phyloP scores from a whole-genome alignment of 2,797 vertebrate genomes.

The Limnodromus scolopaceus region DNA sequence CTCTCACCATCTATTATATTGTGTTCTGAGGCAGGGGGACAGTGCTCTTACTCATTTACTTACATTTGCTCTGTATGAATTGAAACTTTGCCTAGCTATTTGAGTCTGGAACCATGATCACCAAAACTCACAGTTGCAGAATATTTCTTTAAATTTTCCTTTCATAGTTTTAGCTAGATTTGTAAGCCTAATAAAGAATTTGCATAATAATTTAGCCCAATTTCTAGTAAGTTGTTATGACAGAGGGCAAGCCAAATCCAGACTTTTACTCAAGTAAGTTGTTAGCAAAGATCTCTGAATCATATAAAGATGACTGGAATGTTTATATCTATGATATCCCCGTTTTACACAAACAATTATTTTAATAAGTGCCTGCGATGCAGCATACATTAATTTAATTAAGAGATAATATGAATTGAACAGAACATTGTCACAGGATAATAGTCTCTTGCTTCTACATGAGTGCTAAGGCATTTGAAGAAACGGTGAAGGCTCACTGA shows the following conservation, averaged over 20 bases:
- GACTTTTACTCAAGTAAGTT: background rate
- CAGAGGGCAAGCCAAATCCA: background rate
- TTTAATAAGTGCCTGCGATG: background rate
- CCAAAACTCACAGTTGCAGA: background rate
- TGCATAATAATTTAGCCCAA: background rate
- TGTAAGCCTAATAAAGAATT: background rate
- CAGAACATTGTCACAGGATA: background rate
- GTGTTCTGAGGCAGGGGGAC: background rate
- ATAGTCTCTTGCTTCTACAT: background rate
- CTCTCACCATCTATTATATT: too few relatives aligned
- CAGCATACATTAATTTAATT: slow-evolving; percentile 26
- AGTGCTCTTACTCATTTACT: background rate
- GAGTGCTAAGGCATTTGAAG: background rate
- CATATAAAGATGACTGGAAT: background rate
- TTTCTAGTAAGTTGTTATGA: background rate
- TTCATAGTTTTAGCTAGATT: background rate
- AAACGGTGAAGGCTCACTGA: background rate
- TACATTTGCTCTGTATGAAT: background rate
- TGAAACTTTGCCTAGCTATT: background rate
- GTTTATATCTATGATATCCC: background rate
- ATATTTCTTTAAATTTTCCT: background rate
- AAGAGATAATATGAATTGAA: background rate
- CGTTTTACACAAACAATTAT: background rate
- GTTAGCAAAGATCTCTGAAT: background rate
- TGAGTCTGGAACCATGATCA: background rate